Base-by-base conservation (phyloP, 2,797 vertebrate genomes). In the Gastrophryne carolinensis region DNA sequence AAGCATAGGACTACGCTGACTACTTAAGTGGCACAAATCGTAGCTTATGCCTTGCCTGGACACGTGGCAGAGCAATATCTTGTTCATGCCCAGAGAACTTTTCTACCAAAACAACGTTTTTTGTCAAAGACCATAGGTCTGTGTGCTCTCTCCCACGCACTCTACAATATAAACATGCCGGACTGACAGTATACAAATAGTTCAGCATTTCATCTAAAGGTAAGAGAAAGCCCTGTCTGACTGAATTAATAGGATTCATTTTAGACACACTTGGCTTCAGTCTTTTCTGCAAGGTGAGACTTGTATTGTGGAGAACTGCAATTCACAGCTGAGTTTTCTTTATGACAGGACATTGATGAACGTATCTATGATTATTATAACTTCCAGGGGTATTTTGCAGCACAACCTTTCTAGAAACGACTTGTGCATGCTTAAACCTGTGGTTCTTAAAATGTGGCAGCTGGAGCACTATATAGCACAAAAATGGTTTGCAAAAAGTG, bases 61-160 rank as follows among this genome's bases (percentile, higher is more conserved):
- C 8, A 44, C 8, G 6, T 35, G 8, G 34, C 8, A 35, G 13
- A 17, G 15, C 17, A n/a, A 15, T 44, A 0, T 44, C 5, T 44
- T 29, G 13, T 54, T 12, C 32, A 49, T 27, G 29, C 62, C 29
- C n/a, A 32, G 15, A 8, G 11, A 13, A 17, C n/a, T 15, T 53
- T 15, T 44, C 15, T 23, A 13, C 17, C 34, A 66, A 66, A 52
- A 23, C 23, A 26, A 15, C 49, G 27, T 58, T 47, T 32, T 44
- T 32, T 19, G 50, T 35, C 12, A 13, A 71, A 71, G 56, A 29
- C 12, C 29, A 71, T 32, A 60, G 54, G 29, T 60, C 37, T 71
- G 17, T 61, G 27, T 71, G 21, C 39, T 50, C 26, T 47, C 54
- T 47, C 24, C 65, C 49, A 53, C 49, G 27, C 50, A 39, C 52